phyloP scores from a whole-genome alignment of 2,888 invertebrate genomes.

The Mimumesa dahlbomi region DNA sequence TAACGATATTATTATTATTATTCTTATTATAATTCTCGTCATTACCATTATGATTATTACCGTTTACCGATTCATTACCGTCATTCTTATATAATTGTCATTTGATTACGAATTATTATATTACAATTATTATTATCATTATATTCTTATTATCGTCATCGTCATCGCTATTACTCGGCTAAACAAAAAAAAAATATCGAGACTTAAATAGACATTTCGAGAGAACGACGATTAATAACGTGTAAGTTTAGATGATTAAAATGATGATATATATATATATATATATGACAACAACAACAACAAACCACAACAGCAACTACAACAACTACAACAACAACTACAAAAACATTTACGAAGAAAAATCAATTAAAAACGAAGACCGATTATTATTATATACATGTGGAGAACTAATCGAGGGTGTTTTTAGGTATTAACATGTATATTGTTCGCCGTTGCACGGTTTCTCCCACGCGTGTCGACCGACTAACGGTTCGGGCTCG shows the following conservation, averaged over 20 bases:
- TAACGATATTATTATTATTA: slow-evolving; percentile 61
- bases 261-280: slow-evolving; percentile 33
- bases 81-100: slow-evolving; percentile 22
- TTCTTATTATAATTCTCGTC: slow-evolving; percentile 22
- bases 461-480: slow-evolving; percentile 38
- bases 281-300: slow-evolving; percentile 28
- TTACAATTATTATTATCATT: background rate
- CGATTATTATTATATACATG: slow-evolving; percentile 16
- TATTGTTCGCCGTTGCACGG: slow-evolving; percentile 26
- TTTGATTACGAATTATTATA: slow-evolving; percentile 10
- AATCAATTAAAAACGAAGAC: no score
- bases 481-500: slow-evolving; percentile 28
- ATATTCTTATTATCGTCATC: background rate
- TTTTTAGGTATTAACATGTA: background rate
- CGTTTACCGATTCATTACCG: slow-evolving; percentile 4
- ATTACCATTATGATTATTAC: slow-evolving; percentile 1
- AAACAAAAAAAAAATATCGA: background rate
- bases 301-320: no score
- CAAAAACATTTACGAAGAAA: no score
- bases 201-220: slow-evolving; percentile 19
- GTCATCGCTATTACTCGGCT: background rate
- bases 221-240: slow-evolving; percentile 53
- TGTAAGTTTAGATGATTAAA: slow-evolving; percentile 61
- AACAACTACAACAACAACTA: slow-evolving; percentile 28
- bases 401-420: background rate